A percentile compares a stretch with the other conserved stretches of the same genome.
Evolutionary conservation across 2,888 invertebrate species (phyloP).

Genomic region (Embidobia sp.): DNA sequence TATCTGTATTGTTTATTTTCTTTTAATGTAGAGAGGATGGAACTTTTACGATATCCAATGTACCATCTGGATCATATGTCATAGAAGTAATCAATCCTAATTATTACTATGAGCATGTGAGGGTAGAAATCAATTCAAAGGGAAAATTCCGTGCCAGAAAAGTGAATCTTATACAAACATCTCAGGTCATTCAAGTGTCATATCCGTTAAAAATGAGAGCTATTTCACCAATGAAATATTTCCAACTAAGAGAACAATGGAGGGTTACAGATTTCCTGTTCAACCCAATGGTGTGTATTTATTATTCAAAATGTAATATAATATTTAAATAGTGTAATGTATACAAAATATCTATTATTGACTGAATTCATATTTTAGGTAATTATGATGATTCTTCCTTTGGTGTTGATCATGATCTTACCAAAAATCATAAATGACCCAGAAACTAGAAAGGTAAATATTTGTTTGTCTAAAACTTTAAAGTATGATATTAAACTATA

Average conservation of each 20-base stretch:
- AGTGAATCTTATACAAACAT: constrained; percentile 96
- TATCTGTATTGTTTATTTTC: constrained; percentile 67
- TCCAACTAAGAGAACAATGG: constrained; percentile 98
- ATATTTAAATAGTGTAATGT: no score
- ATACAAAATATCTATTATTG: no score
- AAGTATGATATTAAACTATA: not conserved
- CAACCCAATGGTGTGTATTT: constrained; percentile 94
- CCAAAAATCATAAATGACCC: constrained; percentile 99
- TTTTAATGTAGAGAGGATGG: constrained; percentile 89
- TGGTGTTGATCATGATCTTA: constrained; percentile 93
- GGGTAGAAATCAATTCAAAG: constrained; percentile 98
- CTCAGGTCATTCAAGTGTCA: constrained; percentile 93
- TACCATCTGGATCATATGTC: constrained; percentile 96
- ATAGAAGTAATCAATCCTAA: constrained; percentile 96
- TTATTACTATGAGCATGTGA: constrained; percentile 94
- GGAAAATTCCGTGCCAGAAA: constrained; percentile 97
- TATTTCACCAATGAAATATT: constrained; percentile 90
- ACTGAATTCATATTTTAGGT: no score
- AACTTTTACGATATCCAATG: constrained; percentile 92
- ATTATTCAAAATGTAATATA: no score
- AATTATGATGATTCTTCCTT: constrained; percentile 97
- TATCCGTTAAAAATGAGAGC: constrained; percentile 96
- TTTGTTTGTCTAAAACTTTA: not conserved
- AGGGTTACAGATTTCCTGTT: constrained; percentile 97
- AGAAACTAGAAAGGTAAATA: constrained; percentile 91